Evolutionary conservation across 2,797 vertebrate genomes (phyloP).

Genomic region (Sarcophilus harrisii): DNA sequence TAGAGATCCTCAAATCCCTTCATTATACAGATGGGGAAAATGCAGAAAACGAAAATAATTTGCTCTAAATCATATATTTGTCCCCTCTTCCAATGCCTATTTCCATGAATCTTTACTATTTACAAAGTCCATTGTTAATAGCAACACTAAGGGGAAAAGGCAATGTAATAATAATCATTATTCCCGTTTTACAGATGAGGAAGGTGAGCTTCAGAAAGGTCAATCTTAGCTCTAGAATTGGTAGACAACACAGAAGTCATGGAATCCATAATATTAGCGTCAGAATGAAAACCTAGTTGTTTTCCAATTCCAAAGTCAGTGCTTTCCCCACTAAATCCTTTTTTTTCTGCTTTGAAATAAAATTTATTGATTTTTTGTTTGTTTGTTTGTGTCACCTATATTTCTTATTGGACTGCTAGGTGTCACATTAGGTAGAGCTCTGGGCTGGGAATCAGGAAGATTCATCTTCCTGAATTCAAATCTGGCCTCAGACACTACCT

Average conservation of each 20-base stretch:
- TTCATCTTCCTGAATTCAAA: neutral
- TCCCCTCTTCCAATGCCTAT: neutral
- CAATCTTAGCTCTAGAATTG: neutral
- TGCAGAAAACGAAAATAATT: neutral
- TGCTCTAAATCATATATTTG: neutral
- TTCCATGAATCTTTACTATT: neutral
- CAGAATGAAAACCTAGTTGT: neutral
- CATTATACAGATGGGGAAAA: neutral
- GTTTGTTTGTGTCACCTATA: neutral
- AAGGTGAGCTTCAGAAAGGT: neutral
- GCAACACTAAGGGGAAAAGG: neutral
- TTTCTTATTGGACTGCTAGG: neutral
- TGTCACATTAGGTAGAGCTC: neutral
- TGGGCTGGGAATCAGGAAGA: neutral
- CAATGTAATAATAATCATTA: neutral
- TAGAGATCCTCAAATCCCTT: neutral
- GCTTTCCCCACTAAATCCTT: neutral
- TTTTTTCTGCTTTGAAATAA: neutral
- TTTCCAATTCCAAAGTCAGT: neutral
- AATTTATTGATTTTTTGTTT: neutral
- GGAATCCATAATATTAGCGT: neutral
- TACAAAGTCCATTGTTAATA: neutral
- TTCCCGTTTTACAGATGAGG: neutral
- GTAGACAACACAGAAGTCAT: neutral
- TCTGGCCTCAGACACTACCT: neutral